Percentiles rank a stretch among this genome's conserved stretches.
These are phyloP conservation scores for Pimpla rufipes DNA, from an alignment of 2,888 invertebrate genomes.

Conservation along the genomic window DNA sequence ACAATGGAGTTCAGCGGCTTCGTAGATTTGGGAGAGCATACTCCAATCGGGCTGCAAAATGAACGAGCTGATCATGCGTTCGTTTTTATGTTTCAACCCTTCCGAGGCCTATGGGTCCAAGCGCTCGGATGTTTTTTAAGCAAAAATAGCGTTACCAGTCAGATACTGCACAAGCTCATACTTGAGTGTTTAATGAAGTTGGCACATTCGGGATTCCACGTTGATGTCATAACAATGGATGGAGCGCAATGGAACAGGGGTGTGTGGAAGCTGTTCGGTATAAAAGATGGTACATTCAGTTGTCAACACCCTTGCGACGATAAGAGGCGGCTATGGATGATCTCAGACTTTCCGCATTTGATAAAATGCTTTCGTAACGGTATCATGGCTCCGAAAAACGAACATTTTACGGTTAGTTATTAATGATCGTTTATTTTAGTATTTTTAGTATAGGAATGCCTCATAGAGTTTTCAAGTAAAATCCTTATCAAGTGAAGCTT, in stretches of 20 bases:
- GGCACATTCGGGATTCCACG: slow-evolving; percentile 71
- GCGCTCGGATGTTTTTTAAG: slow-evolving; percentile 73
- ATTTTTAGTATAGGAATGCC: neutral
- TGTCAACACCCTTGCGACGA: slow-evolving; percentile 71
- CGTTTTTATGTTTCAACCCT: slow-evolving; percentile 75
- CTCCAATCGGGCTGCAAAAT: slow-evolving; percentile 63
- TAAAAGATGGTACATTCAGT: slow-evolving; percentile 52
- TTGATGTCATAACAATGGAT: slow-evolving; percentile 72
- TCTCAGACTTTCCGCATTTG: slow-evolving; percentile 74
- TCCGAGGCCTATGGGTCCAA: slow-evolving; percentile 73
- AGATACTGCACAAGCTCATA: slow-evolving; percentile 70
- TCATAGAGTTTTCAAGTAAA: no score
- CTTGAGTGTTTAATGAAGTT: slow-evolving; percentile 73
- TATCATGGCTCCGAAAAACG: slow-evolving; percentile 23
- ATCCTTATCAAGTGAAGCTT: no score
- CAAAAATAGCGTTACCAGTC: slow-evolving; percentile 68
- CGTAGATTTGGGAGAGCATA: slow-evolving; percentile 69
- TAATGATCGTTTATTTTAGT: neutral
- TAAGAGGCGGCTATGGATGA: slow-evolving; percentile 71
- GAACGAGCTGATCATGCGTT: slow-evolving; percentile 73
- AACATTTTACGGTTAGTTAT: slow-evolving; percentile 10
- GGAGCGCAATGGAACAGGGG: slow-evolving; percentile 75
- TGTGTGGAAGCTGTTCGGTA: slow-evolving; percentile 73
- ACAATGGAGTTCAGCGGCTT: slow-evolving; percentile 65
- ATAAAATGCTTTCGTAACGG: slow-evolving; percentile 72